A percentile compares a stretch with the other conserved stretches of the same genome.
Evolutionary conservation across 2,113 vertebrate species (phyloP).

Genomic region (Toxostoma redivivum): DNA sequence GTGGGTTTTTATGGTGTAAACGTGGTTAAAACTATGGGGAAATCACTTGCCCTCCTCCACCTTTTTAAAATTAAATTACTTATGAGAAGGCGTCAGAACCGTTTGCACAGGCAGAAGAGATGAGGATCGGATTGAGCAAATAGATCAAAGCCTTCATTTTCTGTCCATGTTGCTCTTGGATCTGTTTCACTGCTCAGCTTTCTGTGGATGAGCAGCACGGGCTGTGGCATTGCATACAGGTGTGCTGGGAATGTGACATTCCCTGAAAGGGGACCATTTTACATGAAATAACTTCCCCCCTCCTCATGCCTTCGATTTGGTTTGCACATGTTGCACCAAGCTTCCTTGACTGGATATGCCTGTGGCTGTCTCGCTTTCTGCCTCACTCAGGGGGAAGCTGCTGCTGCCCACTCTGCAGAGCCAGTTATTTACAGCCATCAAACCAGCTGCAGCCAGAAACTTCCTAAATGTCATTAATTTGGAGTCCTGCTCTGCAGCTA

Average conservation of each 20-base stretch:
- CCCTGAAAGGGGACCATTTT: background rate
- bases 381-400: background rate
- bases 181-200: background rate
- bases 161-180: rapidly evolving
- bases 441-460: constrained; percentile 39
- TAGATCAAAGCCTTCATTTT: background rate
- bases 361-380: background rate
- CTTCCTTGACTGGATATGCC: background rate
- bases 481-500: constrained; percentile 31
- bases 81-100: background rate
- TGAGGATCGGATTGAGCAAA: background rate
- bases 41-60: background rate
- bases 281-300: background rate
- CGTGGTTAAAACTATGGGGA: background rate
- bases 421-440: background rate
- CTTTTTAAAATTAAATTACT: background rate
- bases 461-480: constrained; percentile 58
- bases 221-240: background rate
- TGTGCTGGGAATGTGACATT: background rate
- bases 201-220: background rate
- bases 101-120: background rate
- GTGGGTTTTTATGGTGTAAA: background rate
- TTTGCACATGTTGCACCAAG: background rate
- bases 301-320: background rate
- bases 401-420: background rate